Evolutionary conservation across 2,888 invertebrate species (phyloP).

Genomic region (Phortica magna): DNA sequence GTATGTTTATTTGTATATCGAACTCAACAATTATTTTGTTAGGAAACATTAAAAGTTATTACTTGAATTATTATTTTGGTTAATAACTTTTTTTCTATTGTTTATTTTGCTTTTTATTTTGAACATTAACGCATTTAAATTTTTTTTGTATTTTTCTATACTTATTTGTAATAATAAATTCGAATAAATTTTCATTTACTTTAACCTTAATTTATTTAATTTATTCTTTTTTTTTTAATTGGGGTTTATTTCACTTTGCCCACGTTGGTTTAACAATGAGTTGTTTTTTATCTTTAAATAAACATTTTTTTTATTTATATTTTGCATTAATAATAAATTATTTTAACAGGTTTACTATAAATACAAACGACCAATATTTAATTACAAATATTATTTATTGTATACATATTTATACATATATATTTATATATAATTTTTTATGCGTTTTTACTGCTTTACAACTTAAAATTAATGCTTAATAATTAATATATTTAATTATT

Average conservation of each 20-base stretch:
- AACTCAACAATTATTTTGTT: not conserved
- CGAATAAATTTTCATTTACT: slow-evolving; percentile 33
- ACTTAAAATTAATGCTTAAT: slow-evolving; percentile 8
- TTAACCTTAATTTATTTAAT: slow-evolving; percentile 7
- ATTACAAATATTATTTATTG: slow-evolving; percentile 24
- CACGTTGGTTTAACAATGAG: not conserved
- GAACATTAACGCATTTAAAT: slow-evolving; percentile 10
- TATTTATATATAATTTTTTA: slow-evolving; percentile 12
- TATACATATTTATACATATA: not conserved
- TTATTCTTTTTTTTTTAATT: slow-evolving; percentile 23
- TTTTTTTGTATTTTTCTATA: not conserved
- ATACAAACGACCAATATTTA: slow-evolving; percentile 25
- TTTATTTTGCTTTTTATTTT: not conserved
- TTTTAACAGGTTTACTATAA: slow-evolving; percentile 29
- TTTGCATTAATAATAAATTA: slow-evolving; percentile 33
- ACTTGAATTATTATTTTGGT: not conserved
- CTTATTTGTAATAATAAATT: slow-evolving; percentile 34
- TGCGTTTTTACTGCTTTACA: not conserved
- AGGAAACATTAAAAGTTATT: not conserved
- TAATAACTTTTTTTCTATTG: not conserved
- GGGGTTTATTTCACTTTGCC: not conserved
- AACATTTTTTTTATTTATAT: slow-evolving; percentile 35
- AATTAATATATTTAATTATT: slow-evolving; percentile 46
- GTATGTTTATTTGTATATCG: not conserved
- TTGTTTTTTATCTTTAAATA: slow-evolving; percentile 18